These are phyloP conservation scores for Murina feae DNA, from an alignment of 2,113 vertebrate genomes.

Conservation along the genomic window DNA sequence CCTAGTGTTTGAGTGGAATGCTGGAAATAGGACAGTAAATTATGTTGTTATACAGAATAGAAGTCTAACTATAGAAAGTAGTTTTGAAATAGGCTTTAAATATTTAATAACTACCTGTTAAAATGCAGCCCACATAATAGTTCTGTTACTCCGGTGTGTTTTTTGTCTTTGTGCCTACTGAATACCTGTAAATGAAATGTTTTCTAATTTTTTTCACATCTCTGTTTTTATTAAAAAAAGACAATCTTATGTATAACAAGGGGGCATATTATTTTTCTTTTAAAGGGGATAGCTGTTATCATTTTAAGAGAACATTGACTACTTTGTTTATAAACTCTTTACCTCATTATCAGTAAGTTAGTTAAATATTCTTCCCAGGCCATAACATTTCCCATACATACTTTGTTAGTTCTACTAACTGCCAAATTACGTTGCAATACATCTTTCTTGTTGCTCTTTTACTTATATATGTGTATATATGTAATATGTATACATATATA, in stretches of 20 bases:
- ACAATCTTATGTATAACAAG: background rate
- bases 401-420: background rate
- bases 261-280: background rate
- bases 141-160: background rate
- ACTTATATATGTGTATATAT: background rate
- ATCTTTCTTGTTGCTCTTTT: background rate
- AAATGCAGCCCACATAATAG: background rate
- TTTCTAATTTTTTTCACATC: background rate
- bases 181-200: background rate
- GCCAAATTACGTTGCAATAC: background rate
- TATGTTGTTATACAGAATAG: background rate
- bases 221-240: constrained; percentile 25
- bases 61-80: background rate
- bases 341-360: background rate
- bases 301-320: background rate
- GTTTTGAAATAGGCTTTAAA: constrained; percentile 32
- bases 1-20: background rate
- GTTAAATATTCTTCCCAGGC: background rate
- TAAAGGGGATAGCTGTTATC: background rate
- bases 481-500: background rate
- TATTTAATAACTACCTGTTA: constrained; percentile 19
- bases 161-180: background rate
- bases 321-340: background rate
- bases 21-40: background rate
- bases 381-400: background rate